Evolutionary conservation across 2,888 invertebrate species (phyloP).

Genomic region (Thereva nobilitata): DNA sequence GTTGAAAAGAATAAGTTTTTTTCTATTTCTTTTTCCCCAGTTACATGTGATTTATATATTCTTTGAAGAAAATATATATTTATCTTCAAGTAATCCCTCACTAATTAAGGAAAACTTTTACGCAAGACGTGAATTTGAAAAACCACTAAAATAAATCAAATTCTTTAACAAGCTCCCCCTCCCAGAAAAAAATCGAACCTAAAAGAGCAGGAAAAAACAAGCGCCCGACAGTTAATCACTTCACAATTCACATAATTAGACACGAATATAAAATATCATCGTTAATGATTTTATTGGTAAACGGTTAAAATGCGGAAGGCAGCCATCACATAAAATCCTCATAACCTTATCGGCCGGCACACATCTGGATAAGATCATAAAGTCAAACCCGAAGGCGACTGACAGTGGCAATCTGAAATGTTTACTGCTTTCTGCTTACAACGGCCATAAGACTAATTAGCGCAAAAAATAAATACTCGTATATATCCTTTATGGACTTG

Average conservation of each 20-base stretch:
- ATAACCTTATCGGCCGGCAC: constrained; percentile 21
- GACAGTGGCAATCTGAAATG: constrained; percentile 26
- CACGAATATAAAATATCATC: constrained; percentile 22
- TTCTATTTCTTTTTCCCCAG: too few species aligned
- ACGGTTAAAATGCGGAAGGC: constrained; percentile 25
- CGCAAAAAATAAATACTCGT: constrained; percentile 25
- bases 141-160: neutral
- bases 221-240: constrained; percentile 4
- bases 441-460: constrained; percentile 30
- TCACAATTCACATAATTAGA: constrained; percentile 16
- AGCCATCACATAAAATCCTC: constrained; percentile 22
- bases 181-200: constrained; percentile 4
- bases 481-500: constrained; percentile 19
- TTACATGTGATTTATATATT: too few species aligned
- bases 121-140: too few species aligned
- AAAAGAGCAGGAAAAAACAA: neutral
- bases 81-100: too few species aligned
- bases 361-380: constrained; percentile 24
- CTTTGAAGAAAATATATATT: too few species aligned
- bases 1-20: too few species aligned
- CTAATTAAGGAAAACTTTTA: too few species aligned
- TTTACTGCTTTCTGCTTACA: constrained; percentile 27
- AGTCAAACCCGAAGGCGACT: constrained; percentile 2
- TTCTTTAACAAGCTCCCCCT: neutral
- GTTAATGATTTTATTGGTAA: constrained; percentile 28